Evolutionary conservation across 1,140 invertebrate species (phyloP).

Genomic region (Drosophila bocqueti): DNA sequence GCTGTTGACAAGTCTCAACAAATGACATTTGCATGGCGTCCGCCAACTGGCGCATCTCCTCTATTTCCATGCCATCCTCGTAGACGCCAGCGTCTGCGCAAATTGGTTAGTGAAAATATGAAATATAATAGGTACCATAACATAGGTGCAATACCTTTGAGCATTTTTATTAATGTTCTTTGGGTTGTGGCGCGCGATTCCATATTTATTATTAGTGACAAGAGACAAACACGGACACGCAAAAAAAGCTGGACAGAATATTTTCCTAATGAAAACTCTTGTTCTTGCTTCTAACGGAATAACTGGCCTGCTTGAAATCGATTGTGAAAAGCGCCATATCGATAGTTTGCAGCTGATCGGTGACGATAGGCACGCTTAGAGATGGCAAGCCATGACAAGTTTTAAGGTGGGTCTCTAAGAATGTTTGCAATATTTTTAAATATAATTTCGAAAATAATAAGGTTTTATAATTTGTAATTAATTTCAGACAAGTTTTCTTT

Average conservation of each 20-base stretch:
- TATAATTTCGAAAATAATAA: too few species aligned
- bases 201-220: constrained; percentile 19
- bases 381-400: neutral
- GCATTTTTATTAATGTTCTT: constrained; percentile 14
- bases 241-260: neutral
- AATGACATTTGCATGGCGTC: constrained; percentile 49
- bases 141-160: constrained; percentile 15
- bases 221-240: neutral
- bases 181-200: constrained; percentile 26
- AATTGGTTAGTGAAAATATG: neutral
- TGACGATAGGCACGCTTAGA: constrained; percentile 1
- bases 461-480: too few species aligned
- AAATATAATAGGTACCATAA: neutral
- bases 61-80: constrained; percentile 60
- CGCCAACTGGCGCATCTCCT: constrained; percentile 62
- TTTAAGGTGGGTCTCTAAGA: neutral
- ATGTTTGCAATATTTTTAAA: neutral
- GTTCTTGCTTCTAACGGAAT: constrained; percentile 23
- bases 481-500: too few species aligned
- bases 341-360: constrained; percentile 10
- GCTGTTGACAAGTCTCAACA: constrained; percentile 26
- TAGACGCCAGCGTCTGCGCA: constrained; percentile 51
- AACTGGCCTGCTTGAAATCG: neutral
- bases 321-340: constrained; percentile 1
- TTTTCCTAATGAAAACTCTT: constrained; percentile 1